These are phyloP conservation scores for Ruditapes philippinarum DNA, from an alignment of 1,140 invertebrate genomes.

Conservation along the genomic window DNA sequence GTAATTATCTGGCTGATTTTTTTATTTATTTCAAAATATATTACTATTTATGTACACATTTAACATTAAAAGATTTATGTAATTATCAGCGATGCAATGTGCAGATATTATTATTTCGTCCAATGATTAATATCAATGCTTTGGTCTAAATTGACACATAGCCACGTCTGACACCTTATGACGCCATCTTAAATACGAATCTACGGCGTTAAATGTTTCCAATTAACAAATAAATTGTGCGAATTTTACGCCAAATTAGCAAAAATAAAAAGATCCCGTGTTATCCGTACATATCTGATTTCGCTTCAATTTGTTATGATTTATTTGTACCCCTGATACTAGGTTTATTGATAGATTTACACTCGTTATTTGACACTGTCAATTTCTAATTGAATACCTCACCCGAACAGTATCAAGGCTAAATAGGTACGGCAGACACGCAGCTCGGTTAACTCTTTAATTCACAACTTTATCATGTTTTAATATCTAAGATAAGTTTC, in stretches of 20 bases:
- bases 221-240: conserved; percentile 56
- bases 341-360: neutral
- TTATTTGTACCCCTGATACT: conserved; percentile 46
- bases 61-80: conserved; percentile 7
- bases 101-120: neutral
- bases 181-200: conserved; percentile 55
- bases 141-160: conserved; percentile 48
- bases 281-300: conserved; percentile 54
- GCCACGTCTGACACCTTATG: conserved; percentile 49
- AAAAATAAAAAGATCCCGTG: conserved; percentile 50
- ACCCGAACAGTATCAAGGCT: conserved; percentile 40
- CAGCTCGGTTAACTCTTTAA: conserved; percentile 29
- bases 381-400: conserved; percentile 60
- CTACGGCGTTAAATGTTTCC: conserved; percentile 44
- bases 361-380: conserved; percentile 55
- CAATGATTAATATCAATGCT: conserved; percentile 30
- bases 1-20: neutral
- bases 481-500: conserved; percentile 53
- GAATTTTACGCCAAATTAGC: conserved; percentile 50
- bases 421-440: conserved; percentile 25
- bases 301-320: conserved; percentile 37
- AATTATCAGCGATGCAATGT: neutral
- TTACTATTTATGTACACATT: neutral
- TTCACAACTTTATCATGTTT: conserved; percentile 26
- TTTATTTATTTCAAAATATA: conserved; percentile 2